Conservation (phyloP, 2,797 vertebrate genomes). For the Acomys russatus region DNA sequence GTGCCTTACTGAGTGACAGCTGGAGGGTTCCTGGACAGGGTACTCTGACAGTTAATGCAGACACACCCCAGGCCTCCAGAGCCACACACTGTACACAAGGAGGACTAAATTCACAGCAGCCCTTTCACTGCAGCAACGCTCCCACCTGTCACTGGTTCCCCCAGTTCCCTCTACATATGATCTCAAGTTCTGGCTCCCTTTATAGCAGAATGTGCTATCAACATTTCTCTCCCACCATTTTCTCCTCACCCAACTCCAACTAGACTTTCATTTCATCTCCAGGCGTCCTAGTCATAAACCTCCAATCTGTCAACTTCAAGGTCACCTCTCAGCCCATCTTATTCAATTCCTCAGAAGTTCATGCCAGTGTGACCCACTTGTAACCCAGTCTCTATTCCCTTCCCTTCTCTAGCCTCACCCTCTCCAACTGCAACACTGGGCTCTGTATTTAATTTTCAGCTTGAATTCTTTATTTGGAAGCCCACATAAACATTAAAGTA, state of each 20-base stretch:
- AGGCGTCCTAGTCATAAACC: background rate
- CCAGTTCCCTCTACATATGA: background rate
- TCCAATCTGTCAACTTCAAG: slow-evolving; percentile 51
- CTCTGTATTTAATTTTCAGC: background rate
- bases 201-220: background rate
- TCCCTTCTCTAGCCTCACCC: background rate
- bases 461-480: background rate
- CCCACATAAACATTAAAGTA: background rate
- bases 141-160: background rate
- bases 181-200: background rate
- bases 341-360: background rate
- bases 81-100: background rate
- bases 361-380: background rate
- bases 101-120: background rate
- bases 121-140: slow-evolving; percentile 18
- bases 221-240: background rate
- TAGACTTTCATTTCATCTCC: background rate
- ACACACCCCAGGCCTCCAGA: background rate
- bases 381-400: background rate
- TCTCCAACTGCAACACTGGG: background rate
- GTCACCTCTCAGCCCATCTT: background rate
- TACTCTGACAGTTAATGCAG: background rate
- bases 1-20: background rate
- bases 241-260: slow-evolving; percentile 1
- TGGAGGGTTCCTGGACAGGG: background rate